These are phyloP conservation scores for Diarsia dahlii DNA, from an alignment of 2,888 invertebrate species.

Conservation along the genomic window DNA sequence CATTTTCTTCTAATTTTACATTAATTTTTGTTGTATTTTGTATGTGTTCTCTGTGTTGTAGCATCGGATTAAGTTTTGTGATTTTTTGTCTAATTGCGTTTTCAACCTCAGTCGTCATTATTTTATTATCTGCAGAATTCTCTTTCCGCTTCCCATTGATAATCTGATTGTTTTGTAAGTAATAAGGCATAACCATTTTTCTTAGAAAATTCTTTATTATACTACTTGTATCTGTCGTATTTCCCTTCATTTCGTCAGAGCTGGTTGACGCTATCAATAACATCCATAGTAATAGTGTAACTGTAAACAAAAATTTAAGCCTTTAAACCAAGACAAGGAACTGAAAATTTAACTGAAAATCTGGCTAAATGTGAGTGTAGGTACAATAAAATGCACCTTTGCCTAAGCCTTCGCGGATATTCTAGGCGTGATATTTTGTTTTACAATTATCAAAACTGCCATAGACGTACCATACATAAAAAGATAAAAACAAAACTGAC, in stretches of 20 bases:
- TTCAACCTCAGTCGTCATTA: slow-evolving; percentile 57
- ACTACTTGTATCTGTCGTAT: slow-evolving; percentile 56
- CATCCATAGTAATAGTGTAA: slow-evolving; percentile 46
- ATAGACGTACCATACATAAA: not conserved
- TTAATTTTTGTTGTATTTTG: slow-evolving; percentile 59
- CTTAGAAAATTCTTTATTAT: slow-evolving; percentile 68
- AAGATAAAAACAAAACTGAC: not conserved
- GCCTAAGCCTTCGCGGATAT: not conserved
- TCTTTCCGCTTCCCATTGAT: not conserved
- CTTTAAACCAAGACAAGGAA: not conserved
- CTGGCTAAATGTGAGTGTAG: not conserved
- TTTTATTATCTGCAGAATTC: slow-evolving; percentile 25
- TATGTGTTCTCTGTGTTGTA: slow-evolving; percentile 73
- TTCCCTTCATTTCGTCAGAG: slow-evolving; percentile 34
- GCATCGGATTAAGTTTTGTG: slow-evolving; percentile 68
- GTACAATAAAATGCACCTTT: not conserved
- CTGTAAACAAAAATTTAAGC: slow-evolving; percentile 37
- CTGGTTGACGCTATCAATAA: slow-evolving; percentile 27
- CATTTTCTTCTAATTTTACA: slow-evolving; percentile 66
- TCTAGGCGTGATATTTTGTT: not conserved
- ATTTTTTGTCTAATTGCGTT: slow-evolving; percentile 72
- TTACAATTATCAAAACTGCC: not conserved
- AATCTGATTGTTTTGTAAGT: slow-evolving; percentile 54
- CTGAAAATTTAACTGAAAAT: not conserved
- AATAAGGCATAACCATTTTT: slow-evolving; percentile 70